These are phyloP conservation scores for Orthosia gothica DNA, from an alignment of 2,888 invertebrate species.

Conservation along the genomic window DNA sequence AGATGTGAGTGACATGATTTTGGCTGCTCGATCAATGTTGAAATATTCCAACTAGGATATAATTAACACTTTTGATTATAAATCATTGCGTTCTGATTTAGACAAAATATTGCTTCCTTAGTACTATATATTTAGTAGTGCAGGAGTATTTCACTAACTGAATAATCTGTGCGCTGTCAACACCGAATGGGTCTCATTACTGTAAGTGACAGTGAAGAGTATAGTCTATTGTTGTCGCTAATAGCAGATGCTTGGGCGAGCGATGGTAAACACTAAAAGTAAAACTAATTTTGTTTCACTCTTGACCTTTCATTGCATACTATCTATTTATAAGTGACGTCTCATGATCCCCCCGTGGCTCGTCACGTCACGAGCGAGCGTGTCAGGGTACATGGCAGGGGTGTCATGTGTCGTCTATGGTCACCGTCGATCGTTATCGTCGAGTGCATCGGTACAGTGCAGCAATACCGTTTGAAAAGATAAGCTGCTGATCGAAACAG, in stretches of 20 bases:
- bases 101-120: conserved; percentile 20
- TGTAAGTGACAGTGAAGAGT: conserved; percentile 16
- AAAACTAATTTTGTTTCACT: conserved; percentile 42
- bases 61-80: conserved; percentile 29
- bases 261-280: conserved; percentile 51
- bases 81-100: conserved; percentile 11
- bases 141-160: conserved; percentile 1
- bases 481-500: conserved; percentile 90
- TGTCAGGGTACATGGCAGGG: conserved; percentile 23
- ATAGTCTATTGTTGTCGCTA: conserved; percentile 46
- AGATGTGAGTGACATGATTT: conserved; percentile 24
- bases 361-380: conserved; percentile 2
- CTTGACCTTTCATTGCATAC: conserved; percentile 48
- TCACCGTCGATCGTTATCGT: conserved; percentile 66
- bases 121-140: conserved; percentile 6
- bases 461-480: conserved; percentile 89
- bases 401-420: conserved; percentile 61
- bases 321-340: conserved; percentile 28
- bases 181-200: conserved; percentile 29
- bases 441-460: conserved; percentile 82
- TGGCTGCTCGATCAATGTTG: conserved; percentile 34
- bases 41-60: conserved; percentile 27
- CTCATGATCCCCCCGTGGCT: conserved; percentile 23
- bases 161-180: conserved; percentile 26
- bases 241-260: conserved; percentile 33